Evolutionary conservation across 2,113 vertebrate species (phyloP).

Genomic region (Eonycteris spelaea): DNA sequence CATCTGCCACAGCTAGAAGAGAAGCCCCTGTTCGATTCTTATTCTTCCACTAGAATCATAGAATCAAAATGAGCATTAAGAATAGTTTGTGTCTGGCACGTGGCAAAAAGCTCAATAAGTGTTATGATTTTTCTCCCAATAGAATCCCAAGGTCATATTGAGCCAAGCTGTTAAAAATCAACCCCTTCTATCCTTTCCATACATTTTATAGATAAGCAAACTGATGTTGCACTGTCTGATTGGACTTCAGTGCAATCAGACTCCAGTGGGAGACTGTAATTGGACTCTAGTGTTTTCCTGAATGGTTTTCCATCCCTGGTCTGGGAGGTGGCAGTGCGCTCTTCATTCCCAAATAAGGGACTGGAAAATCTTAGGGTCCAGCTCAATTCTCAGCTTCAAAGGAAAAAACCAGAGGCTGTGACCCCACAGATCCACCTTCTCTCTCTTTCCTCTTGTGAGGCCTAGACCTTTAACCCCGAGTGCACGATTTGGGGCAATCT

Average conservation of each 20-base stretch:
- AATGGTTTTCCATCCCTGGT: background rate
- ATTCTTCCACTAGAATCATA: background rate
- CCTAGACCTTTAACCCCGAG: background rate
- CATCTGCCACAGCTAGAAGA: background rate
- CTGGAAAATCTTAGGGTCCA: background rate
- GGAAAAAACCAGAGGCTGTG: background rate
- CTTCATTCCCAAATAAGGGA: background rate
- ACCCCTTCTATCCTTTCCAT: background rate
- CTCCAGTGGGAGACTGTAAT: background rate
- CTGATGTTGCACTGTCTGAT: background rate
- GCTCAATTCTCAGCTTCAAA: background rate
- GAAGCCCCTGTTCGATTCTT: background rate
- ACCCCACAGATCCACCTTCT: background rate
- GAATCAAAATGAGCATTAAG: background rate
- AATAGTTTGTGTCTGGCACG: background rate
- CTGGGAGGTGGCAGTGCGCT: background rate
- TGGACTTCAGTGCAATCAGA: background rate
- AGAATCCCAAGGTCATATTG: background rate
- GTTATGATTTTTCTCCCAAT: background rate
- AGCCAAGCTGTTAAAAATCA: slow-evolving; percentile 22
- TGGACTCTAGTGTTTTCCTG: background rate
- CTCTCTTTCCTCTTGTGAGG: background rate
- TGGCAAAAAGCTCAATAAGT: slow-evolving; percentile 13
- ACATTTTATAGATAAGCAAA: background rate
- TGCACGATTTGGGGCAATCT: background rate